phyloP scores from a whole-genome alignment of 1,140 invertebrate species.

The Anoplophora glabripennis region DNA sequence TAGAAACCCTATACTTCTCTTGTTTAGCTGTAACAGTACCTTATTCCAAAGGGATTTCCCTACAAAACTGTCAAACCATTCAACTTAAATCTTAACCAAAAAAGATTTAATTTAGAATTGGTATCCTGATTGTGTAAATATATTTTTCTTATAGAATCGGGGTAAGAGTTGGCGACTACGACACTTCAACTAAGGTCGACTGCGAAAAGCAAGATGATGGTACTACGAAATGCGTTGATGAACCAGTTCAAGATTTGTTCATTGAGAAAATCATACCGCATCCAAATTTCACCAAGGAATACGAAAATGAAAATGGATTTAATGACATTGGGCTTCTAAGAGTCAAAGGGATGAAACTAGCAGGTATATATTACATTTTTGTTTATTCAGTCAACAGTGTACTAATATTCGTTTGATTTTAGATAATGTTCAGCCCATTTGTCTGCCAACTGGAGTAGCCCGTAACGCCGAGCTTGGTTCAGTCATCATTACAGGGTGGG shows the following conservation, averaged over 20 bases:
- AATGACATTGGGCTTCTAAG: conserved; percentile 66
- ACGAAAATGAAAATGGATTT: conserved; percentile 32
- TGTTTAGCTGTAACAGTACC: too few relatives aligned
- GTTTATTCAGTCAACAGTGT: too few relatives aligned
- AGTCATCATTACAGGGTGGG: conserved; percentile 60
- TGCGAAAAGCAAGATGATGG: conserved; percentile 54
- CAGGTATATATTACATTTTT: conserved; percentile 22
- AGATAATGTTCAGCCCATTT: conserved; percentile 55
- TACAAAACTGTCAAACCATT: too few relatives aligned
- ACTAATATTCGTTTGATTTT: conserved; percentile 32
- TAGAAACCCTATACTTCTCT: too few relatives aligned
- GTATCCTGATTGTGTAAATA: too few relatives aligned
- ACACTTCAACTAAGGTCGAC: conserved; percentile 56
- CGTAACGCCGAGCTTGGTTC: conserved; percentile 36
- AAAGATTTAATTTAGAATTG: too few relatives aligned
- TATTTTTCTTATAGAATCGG: too few relatives aligned
- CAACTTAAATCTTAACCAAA: too few relatives aligned
- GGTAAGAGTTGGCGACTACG: conserved; percentile 60
- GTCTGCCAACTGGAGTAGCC: conserved; percentile 52
- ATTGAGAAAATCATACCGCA: conserved; percentile 57
- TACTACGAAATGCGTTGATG: conserved; percentile 51
- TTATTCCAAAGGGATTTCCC: too few relatives aligned
- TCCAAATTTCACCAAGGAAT: conserved; percentile 50
- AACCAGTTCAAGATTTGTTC: conserved; percentile 57
- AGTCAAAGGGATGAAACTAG: conserved; percentile 38